Base-by-base conservation (phyloP, 2,113 vertebrate species). In the Sinocyclocheilus rhinocerous region DNA sequence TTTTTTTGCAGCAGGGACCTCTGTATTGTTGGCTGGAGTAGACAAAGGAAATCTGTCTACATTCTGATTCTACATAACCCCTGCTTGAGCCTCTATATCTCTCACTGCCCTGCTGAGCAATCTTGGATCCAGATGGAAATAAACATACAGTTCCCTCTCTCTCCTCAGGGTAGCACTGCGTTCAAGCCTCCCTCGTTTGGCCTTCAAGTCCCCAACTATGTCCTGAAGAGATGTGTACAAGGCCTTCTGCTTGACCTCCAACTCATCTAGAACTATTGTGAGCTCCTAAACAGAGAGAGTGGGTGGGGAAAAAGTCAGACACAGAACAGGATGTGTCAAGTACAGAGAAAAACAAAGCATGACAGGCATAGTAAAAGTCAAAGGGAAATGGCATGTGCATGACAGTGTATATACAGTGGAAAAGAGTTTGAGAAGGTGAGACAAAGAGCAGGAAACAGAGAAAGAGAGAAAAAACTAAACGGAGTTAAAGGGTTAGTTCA, bases 61-160 rank as follows among this genome's bases (percentile, higher is more conserved):
- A 18, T 55, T 72, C 45, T 69, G 20, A 72, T 88, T 93, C 85
- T 70, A 86, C n/a, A 89, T 86, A 76, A 90, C 90, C 55, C 90
- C 91, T 90, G 91, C 75, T 50, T 92, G 92, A 24, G 90, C 90
- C 87, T 99, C 97, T 89, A 96, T 92, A 77, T 95, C 95, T 88
- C 96, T 94, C 61, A 99, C 94, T 8, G 95, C 83, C 84, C 94
- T 94, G 91, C 94, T 95, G 90, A 98, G 92, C 48, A 92, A 90
- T 4, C 92, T 91, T 84, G 96, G 85, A 18, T 99, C 95, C 87
- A 95, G 94, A 87, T 96, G 96, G 92, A 97, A 99, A 91, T 96
- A 93, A 50, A 97, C 91, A 82, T 97, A 99, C 63, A 99, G 92
- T 48, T 97, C 93, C 93, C 97, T 95, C 93, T 98, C 96, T 82